Percentiles rank a stretch among this genome's conserved stretches.
Conservation (phyloP, 1,140 invertebrate species). For the Papilio machaon region DNA sequence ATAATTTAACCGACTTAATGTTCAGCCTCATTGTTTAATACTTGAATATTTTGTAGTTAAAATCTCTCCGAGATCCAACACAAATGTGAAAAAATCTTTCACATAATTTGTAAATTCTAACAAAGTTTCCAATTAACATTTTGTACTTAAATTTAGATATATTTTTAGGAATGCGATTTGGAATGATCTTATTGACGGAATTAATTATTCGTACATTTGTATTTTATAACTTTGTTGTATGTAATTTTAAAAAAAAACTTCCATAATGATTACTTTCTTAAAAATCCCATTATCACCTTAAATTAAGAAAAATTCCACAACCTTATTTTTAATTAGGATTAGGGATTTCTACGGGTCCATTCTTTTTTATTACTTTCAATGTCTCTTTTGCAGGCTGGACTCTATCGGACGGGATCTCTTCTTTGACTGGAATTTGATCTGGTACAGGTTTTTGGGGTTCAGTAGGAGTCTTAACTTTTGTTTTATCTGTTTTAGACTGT, state of each 20-base stretch:
- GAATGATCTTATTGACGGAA: constrained; percentile 17
- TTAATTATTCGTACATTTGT: background rate
- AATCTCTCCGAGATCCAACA: constrained; percentile 19
- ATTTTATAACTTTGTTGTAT: background rate
- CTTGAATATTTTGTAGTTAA: constrained; percentile 18
- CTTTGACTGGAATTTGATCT: constrained; percentile 80
- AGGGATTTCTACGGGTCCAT: constrained; percentile 79
- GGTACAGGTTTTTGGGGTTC: constrained; percentile 44
- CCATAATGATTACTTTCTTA: background rate
- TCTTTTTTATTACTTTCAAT: constrained; percentile 83
- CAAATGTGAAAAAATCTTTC: background rate
- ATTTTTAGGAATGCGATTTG: constrained; percentile 27
- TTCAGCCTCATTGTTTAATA: constrained; percentile 34
- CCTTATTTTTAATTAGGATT: constrained; percentile 57
- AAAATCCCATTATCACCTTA: constrained; percentile 17
- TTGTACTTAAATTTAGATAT: constrained; percentile 13
- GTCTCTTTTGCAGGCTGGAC: constrained; percentile 80
- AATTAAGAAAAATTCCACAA: constrained; percentile 46
- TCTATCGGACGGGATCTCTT: constrained; percentile 82
- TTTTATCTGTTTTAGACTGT: constrained; percentile 41
- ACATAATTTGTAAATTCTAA: background rate
- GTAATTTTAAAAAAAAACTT: background rate
- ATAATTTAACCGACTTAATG: background rate
- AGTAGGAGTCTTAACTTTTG: constrained; percentile 42
- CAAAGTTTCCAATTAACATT: background rate